phyloP scores from a whole-genome alignment of 2,113 vertebrate species.

The Ochotona curzoniae region DNA sequence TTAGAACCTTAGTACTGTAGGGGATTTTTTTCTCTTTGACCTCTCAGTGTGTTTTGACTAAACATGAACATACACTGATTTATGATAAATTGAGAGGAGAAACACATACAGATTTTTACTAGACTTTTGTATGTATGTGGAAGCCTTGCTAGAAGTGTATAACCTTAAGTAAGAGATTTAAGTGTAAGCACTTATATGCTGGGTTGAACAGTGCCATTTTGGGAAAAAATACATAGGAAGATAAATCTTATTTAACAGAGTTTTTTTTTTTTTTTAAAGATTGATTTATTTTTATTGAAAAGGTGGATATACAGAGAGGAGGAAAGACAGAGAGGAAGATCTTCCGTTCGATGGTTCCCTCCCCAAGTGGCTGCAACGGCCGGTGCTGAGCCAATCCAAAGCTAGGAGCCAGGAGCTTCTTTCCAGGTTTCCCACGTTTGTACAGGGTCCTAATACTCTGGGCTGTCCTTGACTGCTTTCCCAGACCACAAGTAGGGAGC shows the following conservation, averaged over 20 bases:
- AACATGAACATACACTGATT: not conserved
- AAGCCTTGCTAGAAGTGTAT: not conserved
- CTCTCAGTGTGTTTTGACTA: not conserved
- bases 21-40: not conserved
- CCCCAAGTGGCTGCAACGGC: no score
- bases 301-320: no score
- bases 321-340: no score
- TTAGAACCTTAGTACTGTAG: not conserved
- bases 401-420: no score
- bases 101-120: not conserved
- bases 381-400: no score
- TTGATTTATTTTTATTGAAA: no score
- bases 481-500: no score
- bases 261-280: no score
- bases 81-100: not conserved
- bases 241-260: not conserved
- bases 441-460: no score
- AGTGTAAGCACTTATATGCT: not conserved
- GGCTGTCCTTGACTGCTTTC: no score
- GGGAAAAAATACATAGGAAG: not conserved
- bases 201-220: not conserved
- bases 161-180: not conserved
- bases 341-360: no score
- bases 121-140: not conserved
- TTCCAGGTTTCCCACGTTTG: no score